phyloP scores from a whole-genome alignment of 2,113 vertebrate genomes.

The Pterocles gutturalis region DNA sequence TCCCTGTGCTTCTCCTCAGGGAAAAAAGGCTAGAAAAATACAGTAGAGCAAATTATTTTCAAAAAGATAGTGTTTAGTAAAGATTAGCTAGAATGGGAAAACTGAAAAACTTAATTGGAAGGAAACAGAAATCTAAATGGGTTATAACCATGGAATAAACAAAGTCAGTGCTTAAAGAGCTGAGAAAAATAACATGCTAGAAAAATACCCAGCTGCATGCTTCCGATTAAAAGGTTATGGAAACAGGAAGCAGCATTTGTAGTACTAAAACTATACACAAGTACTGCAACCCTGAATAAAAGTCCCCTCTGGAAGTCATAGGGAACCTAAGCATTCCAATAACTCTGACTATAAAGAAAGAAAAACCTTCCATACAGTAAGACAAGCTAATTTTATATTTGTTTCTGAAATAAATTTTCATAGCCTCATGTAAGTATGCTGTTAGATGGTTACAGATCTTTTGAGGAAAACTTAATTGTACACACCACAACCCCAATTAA shows the following conservation, averaged over 20 bases:
- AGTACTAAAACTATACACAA: conserved; percentile 51
- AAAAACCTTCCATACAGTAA: not conserved
- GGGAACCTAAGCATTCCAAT: not conserved
- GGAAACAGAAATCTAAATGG: not conserved
- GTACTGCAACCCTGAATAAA: conserved; percentile 40
- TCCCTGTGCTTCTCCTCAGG: not conserved
- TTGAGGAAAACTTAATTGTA: not conserved
- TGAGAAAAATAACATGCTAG: not conserved
- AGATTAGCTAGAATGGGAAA: not conserved
- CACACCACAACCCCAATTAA: not conserved
- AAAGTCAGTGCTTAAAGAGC: not conserved
- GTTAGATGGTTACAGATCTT: not conserved
- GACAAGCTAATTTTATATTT: not conserved
- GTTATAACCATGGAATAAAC: not conserved
- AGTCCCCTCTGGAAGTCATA: not conserved
- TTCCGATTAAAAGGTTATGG: not conserved
- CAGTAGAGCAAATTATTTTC: not conserved
- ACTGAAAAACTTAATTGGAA: not conserved
- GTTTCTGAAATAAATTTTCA: conserved; percentile 19
- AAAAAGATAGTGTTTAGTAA: not conserved
- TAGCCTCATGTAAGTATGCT: not conserved
- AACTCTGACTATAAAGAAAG: conserved; percentile 4
- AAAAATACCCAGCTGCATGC: not conserved
- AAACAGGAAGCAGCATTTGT: conserved; percentile 7
- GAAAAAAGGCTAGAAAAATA: not conserved